These are phyloP conservation scores for Anguilla anguilla DNA, from an alignment of 2,797 vertebrate species.

Conservation along the genomic window DNA sequence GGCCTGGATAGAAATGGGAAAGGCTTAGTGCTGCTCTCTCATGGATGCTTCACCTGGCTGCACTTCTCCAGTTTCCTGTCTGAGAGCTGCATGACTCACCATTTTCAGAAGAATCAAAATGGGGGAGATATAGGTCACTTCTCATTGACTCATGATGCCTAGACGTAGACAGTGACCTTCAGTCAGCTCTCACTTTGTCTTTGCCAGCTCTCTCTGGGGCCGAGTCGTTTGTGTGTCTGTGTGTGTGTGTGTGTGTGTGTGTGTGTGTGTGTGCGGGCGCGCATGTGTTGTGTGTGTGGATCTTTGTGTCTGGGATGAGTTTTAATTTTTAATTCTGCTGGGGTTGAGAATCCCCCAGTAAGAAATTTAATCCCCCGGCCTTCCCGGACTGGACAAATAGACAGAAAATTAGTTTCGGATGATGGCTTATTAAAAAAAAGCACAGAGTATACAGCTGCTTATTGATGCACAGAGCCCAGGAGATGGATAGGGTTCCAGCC, in stretches of 20 bases:
- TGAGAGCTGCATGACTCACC: conserved; percentile 40
- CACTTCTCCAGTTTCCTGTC: conserved; percentile 40
- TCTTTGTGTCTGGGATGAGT: conserved; percentile 31
- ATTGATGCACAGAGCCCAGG: conserved; percentile 63
- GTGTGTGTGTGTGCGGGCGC: conserved; percentile 32
- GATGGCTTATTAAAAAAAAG: conserved; percentile 69
- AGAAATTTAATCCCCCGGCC: conserved; percentile 72
- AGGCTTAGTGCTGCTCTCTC: conserved; percentile 18
- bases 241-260: background rate
- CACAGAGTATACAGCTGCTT: conserved; percentile 68
- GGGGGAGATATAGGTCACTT: conserved; percentile 46
- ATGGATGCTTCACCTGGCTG: conserved; percentile 30
- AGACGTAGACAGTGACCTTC: conserved; percentile 41
- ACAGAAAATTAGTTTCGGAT: conserved; percentile 78
- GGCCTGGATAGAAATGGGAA: background rate
- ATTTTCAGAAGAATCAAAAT: conserved; percentile 46
- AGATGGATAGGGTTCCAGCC: conserved; percentile 64
- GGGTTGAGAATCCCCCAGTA: conserved; percentile 65
- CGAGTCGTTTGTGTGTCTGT: background rate
- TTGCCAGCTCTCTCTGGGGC: background rate
- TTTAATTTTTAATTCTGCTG: conserved; percentile 61
- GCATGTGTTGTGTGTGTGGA: conserved; percentile 32
- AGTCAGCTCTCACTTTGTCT: conserved; percentile 45
- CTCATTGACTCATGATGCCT: conserved; percentile 53
- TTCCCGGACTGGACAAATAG: conserved; percentile 75